phyloP scores from a whole-genome alignment of 2,797 vertebrate species.

The Zalophus californianus region DNA sequence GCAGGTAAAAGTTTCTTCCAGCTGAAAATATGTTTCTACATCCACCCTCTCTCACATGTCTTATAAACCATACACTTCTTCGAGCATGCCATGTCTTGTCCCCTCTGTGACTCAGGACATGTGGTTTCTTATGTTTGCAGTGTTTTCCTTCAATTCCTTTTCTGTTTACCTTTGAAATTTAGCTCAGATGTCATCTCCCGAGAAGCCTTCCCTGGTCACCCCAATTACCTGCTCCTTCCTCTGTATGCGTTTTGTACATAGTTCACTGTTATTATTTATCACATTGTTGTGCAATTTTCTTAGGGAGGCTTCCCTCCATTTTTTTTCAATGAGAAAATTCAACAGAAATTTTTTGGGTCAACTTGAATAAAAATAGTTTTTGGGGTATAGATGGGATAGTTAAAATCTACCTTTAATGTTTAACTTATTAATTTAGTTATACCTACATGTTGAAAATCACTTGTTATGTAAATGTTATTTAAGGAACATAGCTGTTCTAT shows the following conservation, averaged over 20 bases:
- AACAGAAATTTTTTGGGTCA: neutral
- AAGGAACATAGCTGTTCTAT: neutral
- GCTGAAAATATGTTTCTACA: neutral
- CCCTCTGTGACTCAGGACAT: neutral
- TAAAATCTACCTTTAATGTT: slow-evolving; percentile 21
- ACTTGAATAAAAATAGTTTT: neutral
- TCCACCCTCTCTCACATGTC: neutral
- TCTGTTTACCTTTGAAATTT: neutral
- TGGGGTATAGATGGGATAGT: neutral
- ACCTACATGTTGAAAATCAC: neutral
- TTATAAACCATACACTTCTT: neutral
- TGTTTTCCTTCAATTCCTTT: neutral
- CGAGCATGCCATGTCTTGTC: neutral
- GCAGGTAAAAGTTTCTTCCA: neutral
- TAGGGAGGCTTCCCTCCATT: neutral
- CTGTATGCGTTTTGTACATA: neutral
- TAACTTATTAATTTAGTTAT: neutral
- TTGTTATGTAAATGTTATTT: neutral
- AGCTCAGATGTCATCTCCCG: neutral
- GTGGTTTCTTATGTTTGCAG: neutral
- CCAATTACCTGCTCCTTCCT: neutral
- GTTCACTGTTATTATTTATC: neutral
- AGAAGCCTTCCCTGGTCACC: neutral
- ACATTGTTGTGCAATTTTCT: neutral
- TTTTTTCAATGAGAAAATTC: slow-evolving; percentile 8